Evolutionary conservation across 2,797 vertebrate genomes (phyloP), one percentile per base, ranked within the genome.

Genomic region (Semotilus atromaculatus): DNA sequence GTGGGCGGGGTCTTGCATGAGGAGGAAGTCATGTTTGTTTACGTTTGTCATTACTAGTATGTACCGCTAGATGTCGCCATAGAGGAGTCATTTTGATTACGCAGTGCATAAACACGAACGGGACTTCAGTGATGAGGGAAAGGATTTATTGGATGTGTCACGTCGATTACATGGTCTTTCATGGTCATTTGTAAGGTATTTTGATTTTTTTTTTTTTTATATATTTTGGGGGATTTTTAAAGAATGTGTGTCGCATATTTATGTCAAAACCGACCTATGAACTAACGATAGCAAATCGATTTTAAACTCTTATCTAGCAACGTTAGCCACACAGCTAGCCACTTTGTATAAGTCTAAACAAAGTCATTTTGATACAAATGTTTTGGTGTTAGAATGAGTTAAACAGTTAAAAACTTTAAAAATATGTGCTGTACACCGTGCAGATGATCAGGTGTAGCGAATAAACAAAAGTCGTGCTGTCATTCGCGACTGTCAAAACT

Each of bases 11-110:
- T 64, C 26, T 60, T 21, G 5, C 26, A 26, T 9, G n/a, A 43
- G 18, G 4, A 5, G 60, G 26, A 79, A 48, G n/a, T 8, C 7
- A 13, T 1, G 5, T 72, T 40, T 70, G 51, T 84, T 84, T n/a
- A 67, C 18, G 11, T 38, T 40, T 38, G 2, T 13, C 73, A 8
- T 7, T 36, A 45, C 38, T 13, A 5, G 11, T n/a, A 16, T 19
- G 13, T 10, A 10, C 53, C 53, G 66, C 51, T 64, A 48, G 83
- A 79, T 71, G 83, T 72, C 83, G 66, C 83, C 14, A 71, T 19
- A 11, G 7, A 7, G 13, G 26, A 34, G 18, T 23, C 4, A 4
- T 7, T 21, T 40, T 70, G 51, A 45, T 5, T 70, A 55, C 36
- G 10, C 72, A 70, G 64, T 38, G 11, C 60, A 55, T 21, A 70